Conservation (phyloP, 2,888 invertebrate species). For the Cheiracanthium punctorium region DNA sequence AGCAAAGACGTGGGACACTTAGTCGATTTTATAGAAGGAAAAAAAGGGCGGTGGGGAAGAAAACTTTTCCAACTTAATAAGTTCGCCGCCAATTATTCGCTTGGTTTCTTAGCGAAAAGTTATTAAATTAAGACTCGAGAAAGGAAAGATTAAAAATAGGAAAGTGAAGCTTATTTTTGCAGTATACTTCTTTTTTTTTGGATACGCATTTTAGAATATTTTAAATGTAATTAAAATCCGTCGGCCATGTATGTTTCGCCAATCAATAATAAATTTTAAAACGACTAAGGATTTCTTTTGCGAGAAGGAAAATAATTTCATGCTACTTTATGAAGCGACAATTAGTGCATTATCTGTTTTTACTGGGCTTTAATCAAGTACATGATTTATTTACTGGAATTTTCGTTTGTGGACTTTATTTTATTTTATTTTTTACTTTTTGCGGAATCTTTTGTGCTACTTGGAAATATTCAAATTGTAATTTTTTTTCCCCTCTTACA, state of each 20-base stretch:
- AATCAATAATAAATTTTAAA: too few species aligned
- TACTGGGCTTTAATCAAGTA: too few species aligned
- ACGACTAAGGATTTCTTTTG: too few species aligned
- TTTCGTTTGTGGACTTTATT: too few species aligned
- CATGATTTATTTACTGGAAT: too few species aligned
- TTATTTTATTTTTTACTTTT: too few species aligned
- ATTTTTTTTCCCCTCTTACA: too few species aligned
- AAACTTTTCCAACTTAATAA: conserved; percentile 3
- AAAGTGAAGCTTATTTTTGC: not conserved
- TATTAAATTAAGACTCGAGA: conserved; percentile 6
- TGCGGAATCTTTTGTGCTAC: too few species aligned
- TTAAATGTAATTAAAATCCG: not conserved
- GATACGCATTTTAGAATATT: not conserved
- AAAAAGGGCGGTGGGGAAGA: not conserved
- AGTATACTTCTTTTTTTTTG: not conserved
- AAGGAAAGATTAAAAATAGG: not conserved
- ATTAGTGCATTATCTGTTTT: too few species aligned
- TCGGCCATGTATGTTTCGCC: not conserved
- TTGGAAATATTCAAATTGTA: too few species aligned
- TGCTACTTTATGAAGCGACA: too few species aligned
- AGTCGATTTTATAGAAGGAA: not conserved
- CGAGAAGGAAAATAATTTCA: too few species aligned
- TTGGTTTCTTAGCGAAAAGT: not conserved
- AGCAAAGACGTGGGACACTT: not conserved
- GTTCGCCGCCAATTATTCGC: not conserved